Percentiles rank a stretch among this genome's conserved stretches.
phyloP scores from a whole-genome alignment of 2,113 vertebrate species.

The Alosa alosa region DNA sequence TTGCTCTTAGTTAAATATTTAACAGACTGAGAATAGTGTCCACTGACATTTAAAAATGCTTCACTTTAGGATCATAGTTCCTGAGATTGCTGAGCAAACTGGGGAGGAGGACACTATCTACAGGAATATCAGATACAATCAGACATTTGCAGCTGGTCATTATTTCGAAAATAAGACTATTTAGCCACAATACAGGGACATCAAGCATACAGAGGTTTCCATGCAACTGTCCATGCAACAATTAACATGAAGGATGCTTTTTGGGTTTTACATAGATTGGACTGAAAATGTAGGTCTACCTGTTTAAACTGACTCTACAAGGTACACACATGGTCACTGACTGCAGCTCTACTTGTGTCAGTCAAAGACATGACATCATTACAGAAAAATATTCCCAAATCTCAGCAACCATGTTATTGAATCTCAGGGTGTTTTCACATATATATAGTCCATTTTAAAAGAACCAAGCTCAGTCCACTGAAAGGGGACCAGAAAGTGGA shows the following conservation, averaged over 20 bases:
- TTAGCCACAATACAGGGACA: too few relatives aligned
- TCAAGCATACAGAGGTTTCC: too few relatives aligned
- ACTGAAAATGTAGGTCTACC: too few relatives aligned
- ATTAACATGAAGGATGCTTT: not conserved
- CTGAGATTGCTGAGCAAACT: not conserved
- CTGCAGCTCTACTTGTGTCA: constrained; percentile 12
- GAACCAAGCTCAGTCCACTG: too few relatives aligned
- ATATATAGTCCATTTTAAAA: too few relatives aligned
- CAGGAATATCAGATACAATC: not conserved
- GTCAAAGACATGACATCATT: constrained; percentile 35
- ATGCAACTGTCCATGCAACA: too few relatives aligned
- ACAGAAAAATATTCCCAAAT: constrained; percentile 27
- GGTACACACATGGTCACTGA: not conserved
- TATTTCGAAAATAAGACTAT: not conserved
- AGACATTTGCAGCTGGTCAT: not conserved
- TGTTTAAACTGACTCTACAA: not conserved
- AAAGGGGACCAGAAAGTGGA: too few relatives aligned
- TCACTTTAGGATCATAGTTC: not conserved
- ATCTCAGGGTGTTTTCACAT: too few relatives aligned
- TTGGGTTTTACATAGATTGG: not conserved
- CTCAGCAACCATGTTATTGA: constrained; percentile 24
- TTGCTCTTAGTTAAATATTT: constrained; percentile 24
- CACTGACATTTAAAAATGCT: constrained; percentile 25
- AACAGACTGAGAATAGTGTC: constrained; percentile 4
- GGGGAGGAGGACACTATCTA: not conserved